Evolutionary conservation across 2,113 vertebrate species (phyloP), one percentile per base, ranked within the genome.

Genomic region (Notiomystis cincta): DNA sequence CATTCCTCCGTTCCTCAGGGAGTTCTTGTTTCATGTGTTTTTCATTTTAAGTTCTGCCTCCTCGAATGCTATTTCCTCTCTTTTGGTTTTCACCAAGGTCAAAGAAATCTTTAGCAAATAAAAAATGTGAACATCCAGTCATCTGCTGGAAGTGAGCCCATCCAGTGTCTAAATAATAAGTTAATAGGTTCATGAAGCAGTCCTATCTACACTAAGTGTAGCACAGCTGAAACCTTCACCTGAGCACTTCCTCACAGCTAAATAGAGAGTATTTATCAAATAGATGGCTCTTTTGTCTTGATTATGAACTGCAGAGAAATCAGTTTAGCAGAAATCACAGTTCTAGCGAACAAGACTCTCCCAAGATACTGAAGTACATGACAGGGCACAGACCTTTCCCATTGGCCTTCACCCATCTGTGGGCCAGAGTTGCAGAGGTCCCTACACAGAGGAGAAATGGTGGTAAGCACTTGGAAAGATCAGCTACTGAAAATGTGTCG

Each of bases 11-110:
- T 91, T 97, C 97, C 96, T 53, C 66, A 51, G 96, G 93, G 97
- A 95, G 72, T 78, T 97, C 67, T 66, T 37, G 76, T 82, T 97
- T 98, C 97, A 98, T 97, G 93, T 97, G 98, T 94, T 97, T 98
- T 97, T 97, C 96, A 98, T 98, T 98, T 97, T 94, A 93, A 94
- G 81, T 97, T 97, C 95, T 96, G 88, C 93, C 95, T 98, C 77
- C 93, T 97, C 69, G 56, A 92, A 97, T 89, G 95, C 83, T 98
- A 94, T 97, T 98, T 98, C 97, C 97, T 98, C 88, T 97, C 78
- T 70, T 97, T 96, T n/a, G 1, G 90, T 85, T 98, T 98, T 97
- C 93, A 96, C 87, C 92, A 97, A 95, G 96, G 96, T 98, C 96
- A 98, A 97, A 96, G 91, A 94, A 97, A 97, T 97, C 90, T 95